Evolutionary conservation across 1,140 invertebrate species (phyloP).

Genomic region (Caerostris darwini): DNA sequence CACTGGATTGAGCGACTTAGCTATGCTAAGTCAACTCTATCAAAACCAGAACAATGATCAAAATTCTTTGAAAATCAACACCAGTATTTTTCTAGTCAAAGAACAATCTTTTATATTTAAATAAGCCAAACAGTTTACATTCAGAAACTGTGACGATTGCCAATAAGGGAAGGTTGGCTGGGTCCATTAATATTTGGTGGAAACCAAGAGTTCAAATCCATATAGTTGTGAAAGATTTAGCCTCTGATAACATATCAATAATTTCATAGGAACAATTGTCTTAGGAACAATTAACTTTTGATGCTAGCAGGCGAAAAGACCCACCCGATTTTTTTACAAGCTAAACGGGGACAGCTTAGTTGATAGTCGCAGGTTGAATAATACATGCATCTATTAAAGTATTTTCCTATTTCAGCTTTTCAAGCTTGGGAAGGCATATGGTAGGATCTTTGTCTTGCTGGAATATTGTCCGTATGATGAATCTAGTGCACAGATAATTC

Average conservation of each 20-base stretch:
- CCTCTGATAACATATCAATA: constrained; percentile 32
- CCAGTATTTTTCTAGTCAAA: constrained; percentile 77
- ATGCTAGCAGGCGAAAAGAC: constrained; percentile 79
- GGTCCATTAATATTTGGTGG: constrained; percentile 56
- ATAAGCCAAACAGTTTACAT: constrained; percentile 44
- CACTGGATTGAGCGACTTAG: not conserved
- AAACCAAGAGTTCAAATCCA: constrained; percentile 78
- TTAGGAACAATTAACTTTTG: constrained; percentile 80
- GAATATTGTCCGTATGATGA: not conserved
- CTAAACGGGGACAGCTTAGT: constrained; percentile 82
- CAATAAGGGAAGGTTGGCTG: constrained; percentile 46
- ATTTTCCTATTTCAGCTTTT: not conserved
- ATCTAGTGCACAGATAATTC: not conserved
- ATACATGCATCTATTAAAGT: constrained; percentile 80
- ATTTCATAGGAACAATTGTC: constrained; percentile 15
- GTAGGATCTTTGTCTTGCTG: not conserved
- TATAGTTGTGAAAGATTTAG: constrained; percentile 31
- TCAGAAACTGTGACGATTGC: constrained; percentile 32
- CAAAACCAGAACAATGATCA: constrained; percentile 77
- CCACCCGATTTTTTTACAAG: constrained; percentile 80
- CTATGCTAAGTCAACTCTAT: no score
- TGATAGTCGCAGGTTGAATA: constrained; percentile 80
- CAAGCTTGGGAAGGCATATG: not conserved
- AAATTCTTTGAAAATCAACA: constrained; percentile 3
- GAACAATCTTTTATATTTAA: constrained; percentile 76